Evolutionary conservation across 2,888 invertebrate genomes (phyloP).

Genomic region (Pachydiplax longipennis): DNA sequence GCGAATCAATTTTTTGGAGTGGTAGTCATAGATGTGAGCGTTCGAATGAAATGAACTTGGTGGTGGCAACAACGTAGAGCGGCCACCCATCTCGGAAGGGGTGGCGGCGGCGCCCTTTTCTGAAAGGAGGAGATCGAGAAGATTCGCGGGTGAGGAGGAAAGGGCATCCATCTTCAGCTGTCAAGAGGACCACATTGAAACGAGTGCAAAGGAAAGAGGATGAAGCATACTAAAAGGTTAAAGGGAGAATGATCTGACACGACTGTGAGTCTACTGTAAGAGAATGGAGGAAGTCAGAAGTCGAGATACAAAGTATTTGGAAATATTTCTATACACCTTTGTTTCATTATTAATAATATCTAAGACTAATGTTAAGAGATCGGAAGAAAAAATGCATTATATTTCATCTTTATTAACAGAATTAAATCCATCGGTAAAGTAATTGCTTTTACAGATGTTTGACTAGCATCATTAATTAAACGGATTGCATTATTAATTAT

Average conservation of each 20-base stretch:
- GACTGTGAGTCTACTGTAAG: too few relatives aligned
- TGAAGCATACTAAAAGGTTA: neutral
- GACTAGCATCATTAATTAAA: constrained; percentile 33
- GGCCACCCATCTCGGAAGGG: neutral
- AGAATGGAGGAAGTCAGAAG: too few relatives aligned
- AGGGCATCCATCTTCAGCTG: neutral
- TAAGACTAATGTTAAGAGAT: neutral
- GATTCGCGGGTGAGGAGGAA: neutral
- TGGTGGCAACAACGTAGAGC: neutral
- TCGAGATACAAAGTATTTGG: too few relatives aligned
- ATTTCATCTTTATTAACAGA: neutral
- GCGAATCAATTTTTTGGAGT: too few relatives aligned
- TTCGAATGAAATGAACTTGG: too few relatives aligned
- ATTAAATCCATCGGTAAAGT: neutral
- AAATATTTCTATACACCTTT: too few relatives aligned
- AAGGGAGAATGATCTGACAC: neutral
- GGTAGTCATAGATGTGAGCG: too few relatives aligned
- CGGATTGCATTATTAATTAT: too few relatives aligned
- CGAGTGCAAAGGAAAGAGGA: neutral
- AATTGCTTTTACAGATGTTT: neutral
- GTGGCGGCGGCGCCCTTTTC: neutral
- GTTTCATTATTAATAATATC: too few relatives aligned
- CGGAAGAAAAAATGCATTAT: neutral
- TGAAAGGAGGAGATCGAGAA: neutral
- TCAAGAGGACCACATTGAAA: neutral